Conservation (phyloP, 1,140 invertebrate genomes). For the Helicoverpa armigera region DNA sequence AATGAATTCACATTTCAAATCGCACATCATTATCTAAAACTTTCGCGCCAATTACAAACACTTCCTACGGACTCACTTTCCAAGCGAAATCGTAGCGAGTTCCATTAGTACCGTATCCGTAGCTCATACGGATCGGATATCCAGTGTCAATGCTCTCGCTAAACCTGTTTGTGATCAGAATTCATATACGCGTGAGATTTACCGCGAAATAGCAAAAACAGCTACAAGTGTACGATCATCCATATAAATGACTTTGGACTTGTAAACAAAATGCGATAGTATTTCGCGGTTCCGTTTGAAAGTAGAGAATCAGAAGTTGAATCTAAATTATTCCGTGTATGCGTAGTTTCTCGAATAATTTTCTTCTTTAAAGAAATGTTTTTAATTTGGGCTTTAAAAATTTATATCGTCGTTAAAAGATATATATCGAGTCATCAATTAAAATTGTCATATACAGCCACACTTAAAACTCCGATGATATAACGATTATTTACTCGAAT, state of each 20-base stretch:
- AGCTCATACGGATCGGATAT: slow-evolving; percentile 32
- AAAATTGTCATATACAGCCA: slow-evolving; percentile 1
- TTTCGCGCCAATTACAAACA: slow-evolving; percentile 29
- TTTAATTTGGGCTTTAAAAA: too few relatives aligned
- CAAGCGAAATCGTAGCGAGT: slow-evolving; percentile 38
- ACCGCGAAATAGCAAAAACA: slow-evolving; percentile 23
- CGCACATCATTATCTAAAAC: slow-evolving; percentile 1
- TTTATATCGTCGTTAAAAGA: background rate
- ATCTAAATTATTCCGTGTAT: slow-evolving; percentile 17
- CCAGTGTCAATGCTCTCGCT: slow-evolving; percentile 44
- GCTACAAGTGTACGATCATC: background rate
- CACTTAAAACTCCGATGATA: slow-evolving; percentile 14
- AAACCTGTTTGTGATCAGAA: slow-evolving; percentile 42
- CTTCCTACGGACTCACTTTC: slow-evolving; percentile 22
- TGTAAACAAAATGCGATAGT: slow-evolving; percentile 34
- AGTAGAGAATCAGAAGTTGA: slow-evolving; percentile 19
- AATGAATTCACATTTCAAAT: background rate
- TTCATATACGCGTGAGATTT: slow-evolving; percentile 31
- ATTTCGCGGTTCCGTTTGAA: slow-evolving; percentile 10
- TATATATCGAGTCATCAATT: slow-evolving; percentile 2
- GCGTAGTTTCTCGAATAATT: slow-evolving; percentile 14
- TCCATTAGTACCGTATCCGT: slow-evolving; percentile 30
- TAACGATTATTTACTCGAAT: slow-evolving; percentile 36
- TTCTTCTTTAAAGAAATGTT: slow-evolving; percentile 24
- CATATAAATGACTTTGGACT: slow-evolving; percentile 10